phyloP scores from a whole-genome alignment of 2,113 vertebrate genomes.

The Stegastes partitus region DNA sequence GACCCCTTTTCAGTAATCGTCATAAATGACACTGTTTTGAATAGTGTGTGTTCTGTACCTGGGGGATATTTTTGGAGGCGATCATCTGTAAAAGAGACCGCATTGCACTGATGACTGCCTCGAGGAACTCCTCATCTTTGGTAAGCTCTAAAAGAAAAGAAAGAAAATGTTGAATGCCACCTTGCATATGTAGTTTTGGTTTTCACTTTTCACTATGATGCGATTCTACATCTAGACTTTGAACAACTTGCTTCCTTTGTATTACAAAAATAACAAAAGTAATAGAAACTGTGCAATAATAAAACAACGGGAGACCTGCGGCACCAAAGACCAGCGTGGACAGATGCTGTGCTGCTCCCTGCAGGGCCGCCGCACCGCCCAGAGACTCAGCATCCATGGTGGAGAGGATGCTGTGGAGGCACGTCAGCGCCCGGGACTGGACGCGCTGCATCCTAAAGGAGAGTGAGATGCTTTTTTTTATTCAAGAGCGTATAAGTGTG shows the following conservation, averaged over 20 bases:
- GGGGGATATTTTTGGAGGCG: constrained; percentile 93
- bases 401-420: constrained; percentile 94
- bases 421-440: constrained; percentile 93
- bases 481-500: background rate
- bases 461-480: background rate
- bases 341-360: constrained; percentile 91
- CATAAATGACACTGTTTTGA: constrained; percentile 5
- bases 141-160: constrained; percentile 85
- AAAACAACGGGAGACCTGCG: constrained; percentile 80
- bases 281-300: background rate
- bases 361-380: constrained; percentile 90
- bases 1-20: background rate
- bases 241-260: background rate
- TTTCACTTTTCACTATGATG: background rate
- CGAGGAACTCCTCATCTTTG: constrained; percentile 92
- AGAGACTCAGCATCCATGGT: constrained; percentile 91
- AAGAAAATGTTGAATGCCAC: background rate
- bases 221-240: too few relatives aligned
- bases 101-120: constrained; percentile 94
- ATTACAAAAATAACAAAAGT: background rate
- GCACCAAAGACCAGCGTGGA: constrained; percentile 90
- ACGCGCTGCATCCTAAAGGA: constrained; percentile 89
- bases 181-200: background rate
- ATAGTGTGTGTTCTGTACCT: constrained; percentile 81
- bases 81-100: constrained; percentile 94